Conservation (phyloP, 1,140 invertebrate genomes). For the Nixonia krombeini region DNA sequence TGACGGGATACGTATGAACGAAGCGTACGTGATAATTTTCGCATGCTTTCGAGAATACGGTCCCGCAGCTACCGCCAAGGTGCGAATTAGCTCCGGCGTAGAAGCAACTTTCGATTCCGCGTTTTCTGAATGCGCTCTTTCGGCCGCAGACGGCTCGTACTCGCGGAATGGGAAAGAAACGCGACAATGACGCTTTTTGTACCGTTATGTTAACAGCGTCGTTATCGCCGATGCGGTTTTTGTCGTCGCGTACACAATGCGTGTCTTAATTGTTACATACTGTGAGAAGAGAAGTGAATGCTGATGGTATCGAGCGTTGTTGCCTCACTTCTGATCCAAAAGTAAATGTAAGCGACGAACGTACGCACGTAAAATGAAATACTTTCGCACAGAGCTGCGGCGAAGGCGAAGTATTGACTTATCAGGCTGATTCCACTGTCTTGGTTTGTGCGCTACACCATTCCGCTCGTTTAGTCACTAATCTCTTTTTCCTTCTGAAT, state of each 20-base stretch:
- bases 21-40: constrained; percentile 45
- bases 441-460: too few species aligned
- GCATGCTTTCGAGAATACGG: constrained; percentile 36
- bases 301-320: too few species aligned
- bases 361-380: too few species aligned
- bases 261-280: constrained; percentile 10
- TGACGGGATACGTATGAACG: constrained; percentile 34
- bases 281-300: too few species aligned
- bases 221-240: constrained; percentile 21
- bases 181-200: constrained; percentile 19
- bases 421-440: too few species aligned
- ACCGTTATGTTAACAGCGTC: constrained; percentile 28
- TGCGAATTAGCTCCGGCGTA: constrained; percentile 24
- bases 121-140: constrained; percentile 29
- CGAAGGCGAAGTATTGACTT: too few species aligned
- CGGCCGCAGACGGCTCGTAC: too few species aligned
- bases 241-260: constrained; percentile 21
- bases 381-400: too few species aligned
- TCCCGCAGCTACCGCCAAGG: constrained; percentile 22
- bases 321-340: too few species aligned
- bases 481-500: too few species aligned
- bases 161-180: constrained; percentile 32
- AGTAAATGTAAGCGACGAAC: too few species aligned
- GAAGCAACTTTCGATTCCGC: constrained; percentile 32
- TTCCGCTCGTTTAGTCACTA: too few species aligned